Evolutionary conservation across 2,888 invertebrate species (phyloP).

Genomic region (Megaustenia siamemsis): DNA sequence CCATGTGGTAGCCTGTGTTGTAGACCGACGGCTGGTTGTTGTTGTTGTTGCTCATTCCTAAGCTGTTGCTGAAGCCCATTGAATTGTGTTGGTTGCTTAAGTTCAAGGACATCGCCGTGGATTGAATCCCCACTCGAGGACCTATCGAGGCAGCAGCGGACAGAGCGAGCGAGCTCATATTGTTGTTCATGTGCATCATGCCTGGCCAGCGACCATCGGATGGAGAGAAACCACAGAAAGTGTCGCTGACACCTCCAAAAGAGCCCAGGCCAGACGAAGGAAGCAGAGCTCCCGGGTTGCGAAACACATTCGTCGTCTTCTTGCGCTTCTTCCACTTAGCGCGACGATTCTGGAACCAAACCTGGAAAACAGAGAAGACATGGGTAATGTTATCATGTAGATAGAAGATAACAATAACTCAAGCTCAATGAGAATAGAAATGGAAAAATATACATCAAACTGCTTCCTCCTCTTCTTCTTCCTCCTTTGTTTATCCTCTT

Average conservation of each 20-base stretch:
- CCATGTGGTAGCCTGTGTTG: constrained; percentile 68
- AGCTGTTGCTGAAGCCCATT: constrained; percentile 38
- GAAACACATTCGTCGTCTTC: constrained; percentile 96
- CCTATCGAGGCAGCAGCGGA: constrained; percentile 66
- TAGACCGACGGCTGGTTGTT: constrained; percentile 65
- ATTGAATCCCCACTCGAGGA: constrained; percentile 85
- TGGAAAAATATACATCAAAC: constrained; percentile 1
- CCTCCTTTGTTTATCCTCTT: too few relatives aligned
- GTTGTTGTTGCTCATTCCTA: constrained; percentile 57
- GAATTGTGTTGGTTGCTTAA: constrained; percentile 59
- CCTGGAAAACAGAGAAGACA: constrained; percentile 83
- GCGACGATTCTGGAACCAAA: constrained; percentile 98
- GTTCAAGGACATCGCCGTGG: constrained; percentile 75
- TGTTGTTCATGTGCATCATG: constrained; percentile 67
- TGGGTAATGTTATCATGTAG: neutral
- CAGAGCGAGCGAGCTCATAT: constrained; percentile 69
- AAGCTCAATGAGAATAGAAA: too few relatives aligned
- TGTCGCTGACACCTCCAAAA: constrained; percentile 87
- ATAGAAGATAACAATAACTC: neutral
- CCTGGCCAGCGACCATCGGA: constrained; percentile 76
- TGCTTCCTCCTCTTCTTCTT: too few relatives aligned
- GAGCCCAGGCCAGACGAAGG: constrained; percentile 96
- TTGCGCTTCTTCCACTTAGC: constrained; percentile 99
- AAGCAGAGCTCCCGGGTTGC: constrained; percentile 90
- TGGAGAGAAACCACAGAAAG: constrained; percentile 85